These are phyloP conservation scores for Drosophila neoperkinsi DNA, from an alignment of 2,888 invertebrate species.

Conservation along the genomic window DNA sequence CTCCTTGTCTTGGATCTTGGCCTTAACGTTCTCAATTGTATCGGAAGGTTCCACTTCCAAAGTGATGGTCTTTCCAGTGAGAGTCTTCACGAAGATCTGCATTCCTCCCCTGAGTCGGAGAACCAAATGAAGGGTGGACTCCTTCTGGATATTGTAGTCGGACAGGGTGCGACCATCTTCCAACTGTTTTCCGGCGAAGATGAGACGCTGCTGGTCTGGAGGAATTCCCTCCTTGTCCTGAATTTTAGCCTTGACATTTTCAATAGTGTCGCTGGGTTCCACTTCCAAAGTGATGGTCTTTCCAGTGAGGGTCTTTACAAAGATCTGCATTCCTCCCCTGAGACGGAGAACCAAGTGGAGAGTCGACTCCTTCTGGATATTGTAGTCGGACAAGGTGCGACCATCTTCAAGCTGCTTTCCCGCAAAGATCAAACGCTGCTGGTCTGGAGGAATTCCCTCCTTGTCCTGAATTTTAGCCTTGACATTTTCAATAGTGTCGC, in stretches of 20 bases:
- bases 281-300: conserved; percentile 61
- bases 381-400: conserved; percentile 59
- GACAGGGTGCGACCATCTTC: conserved; percentile 78
- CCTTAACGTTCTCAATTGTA: conserved; percentile 61
- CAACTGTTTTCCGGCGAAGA: conserved; percentile 78
- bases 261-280: conserved; percentile 52
- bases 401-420: conserved; percentile 64
- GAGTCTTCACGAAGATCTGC: conserved; percentile 58
- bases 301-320: conserved; percentile 60
- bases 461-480: conserved; percentile 64
- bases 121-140: conserved; percentile 76
- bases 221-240: conserved; percentile 76
- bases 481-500: conserved; percentile 10
- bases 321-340: conserved; percentile 63
- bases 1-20: conserved; percentile 67
- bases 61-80: conserved; percentile 61
- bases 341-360: conserved; percentile 59
- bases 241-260: conserved; percentile 62
- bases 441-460: conserved; percentile 66
- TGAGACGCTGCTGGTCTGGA: conserved; percentile 79
- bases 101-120: conserved; percentile 45
- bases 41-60: conserved; percentile 50
- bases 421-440: conserved; percentile 62
- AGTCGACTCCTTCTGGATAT: conserved; percentile 61
- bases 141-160: conserved; percentile 79